Conservation (phyloP, 2,113 vertebrate species). For the Phyllopteryx taeniolatus region DNA sequence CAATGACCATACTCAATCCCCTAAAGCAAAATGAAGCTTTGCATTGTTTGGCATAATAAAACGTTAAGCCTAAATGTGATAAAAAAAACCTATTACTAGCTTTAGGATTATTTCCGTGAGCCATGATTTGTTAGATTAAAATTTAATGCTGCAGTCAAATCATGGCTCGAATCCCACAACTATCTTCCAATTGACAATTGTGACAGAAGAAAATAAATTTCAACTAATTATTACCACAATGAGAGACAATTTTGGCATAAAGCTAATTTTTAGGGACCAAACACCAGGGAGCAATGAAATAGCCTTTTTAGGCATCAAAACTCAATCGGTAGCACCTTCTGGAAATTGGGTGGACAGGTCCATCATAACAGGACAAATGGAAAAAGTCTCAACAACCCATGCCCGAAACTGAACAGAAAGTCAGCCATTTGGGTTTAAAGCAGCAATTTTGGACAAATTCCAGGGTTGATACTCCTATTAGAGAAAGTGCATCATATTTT, state of each 20-base stretch:
- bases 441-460: too few relatives aligned
- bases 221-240: conserved; percentile 30
- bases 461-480: too few relatives aligned
- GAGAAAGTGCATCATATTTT: too few relatives aligned
- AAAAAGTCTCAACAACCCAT: conserved; percentile 8
- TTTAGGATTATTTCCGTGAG: conserved; percentile 39
- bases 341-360: background rate
- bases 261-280: background rate
- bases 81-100: conserved; percentile 45
- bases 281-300: background rate
- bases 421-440: background rate
- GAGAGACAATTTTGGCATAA: conserved; percentile 15
- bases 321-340: too few relatives aligned
- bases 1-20: conserved; percentile 59
- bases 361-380: background rate
- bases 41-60: conserved; percentile 51
- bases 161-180: conserved; percentile 9
- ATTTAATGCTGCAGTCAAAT: conserved; percentile 36
- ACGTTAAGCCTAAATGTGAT: conserved; percentile 54
- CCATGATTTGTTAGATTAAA: conserved; percentile 46
- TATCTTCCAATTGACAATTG: conserved; percentile 12
- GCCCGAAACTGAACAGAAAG: conserved; percentile 23
- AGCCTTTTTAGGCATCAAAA: background rate
- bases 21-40: conserved; percentile 51
- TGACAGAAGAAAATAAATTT: conserved; percentile 24